Evolutionary conservation across 2,113 vertebrate genomes (phyloP).

Genomic region (Geococcyx californianus): DNA sequence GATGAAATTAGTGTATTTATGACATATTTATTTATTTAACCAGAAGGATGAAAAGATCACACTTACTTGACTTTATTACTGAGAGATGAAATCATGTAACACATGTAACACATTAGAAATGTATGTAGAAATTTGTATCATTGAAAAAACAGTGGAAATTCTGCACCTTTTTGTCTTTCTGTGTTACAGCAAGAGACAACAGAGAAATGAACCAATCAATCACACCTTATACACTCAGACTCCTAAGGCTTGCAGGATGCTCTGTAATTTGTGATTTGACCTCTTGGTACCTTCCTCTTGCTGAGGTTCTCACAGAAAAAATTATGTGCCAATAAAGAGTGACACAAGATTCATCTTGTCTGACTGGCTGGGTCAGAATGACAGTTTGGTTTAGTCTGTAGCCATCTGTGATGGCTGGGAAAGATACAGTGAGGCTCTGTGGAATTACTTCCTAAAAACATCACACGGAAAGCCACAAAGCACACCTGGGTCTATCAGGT

Average conservation of each 20-base stretch:
- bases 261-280: conserved; percentile 55
- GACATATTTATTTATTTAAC: background rate
- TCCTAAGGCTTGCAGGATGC: conserved; percentile 13
- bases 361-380: conserved; percentile 43
- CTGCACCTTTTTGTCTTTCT: background rate
- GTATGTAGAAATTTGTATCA: background rate
- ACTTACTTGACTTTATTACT: background rate
- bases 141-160: background rate
- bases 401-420: background rate
- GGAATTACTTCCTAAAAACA: background rate
- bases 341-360: conserved; percentile 63
- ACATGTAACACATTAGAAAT: background rate
- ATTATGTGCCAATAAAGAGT: conserved; percentile 51
- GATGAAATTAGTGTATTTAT: background rate
- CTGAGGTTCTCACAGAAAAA: conserved; percentile 43
- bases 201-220: conserved; percentile 16
- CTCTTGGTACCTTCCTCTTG: conserved; percentile 12
- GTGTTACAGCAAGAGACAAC: background rate
- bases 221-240: background rate
- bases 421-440: background rate
- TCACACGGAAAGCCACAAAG: conserved; percentile 3
- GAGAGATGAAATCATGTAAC: background rate
- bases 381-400: conserved; percentile 31
- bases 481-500: background rate
- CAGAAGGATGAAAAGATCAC: background rate